Conservation (phyloP, 1,140 invertebrate species). For the Asobara japonica region DNA sequence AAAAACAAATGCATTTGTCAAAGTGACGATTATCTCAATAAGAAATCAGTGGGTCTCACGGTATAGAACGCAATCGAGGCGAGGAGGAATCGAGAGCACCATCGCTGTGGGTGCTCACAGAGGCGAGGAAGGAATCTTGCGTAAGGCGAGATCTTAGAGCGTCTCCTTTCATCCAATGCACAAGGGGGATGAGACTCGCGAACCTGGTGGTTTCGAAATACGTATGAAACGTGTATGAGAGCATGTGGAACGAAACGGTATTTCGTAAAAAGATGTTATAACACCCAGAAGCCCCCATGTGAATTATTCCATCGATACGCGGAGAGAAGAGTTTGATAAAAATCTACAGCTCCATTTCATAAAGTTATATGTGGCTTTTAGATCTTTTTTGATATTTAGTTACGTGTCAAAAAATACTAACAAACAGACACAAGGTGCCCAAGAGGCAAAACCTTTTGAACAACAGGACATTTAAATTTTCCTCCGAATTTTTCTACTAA, state of each 20-base stretch:
- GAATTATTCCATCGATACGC: not conserved
- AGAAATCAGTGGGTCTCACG: conserved; percentile 5
- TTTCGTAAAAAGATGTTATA: not conserved
- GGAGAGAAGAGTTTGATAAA: too few relatives aligned
- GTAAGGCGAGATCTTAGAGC: not conserved
- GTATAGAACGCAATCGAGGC: not conserved
- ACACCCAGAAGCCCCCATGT: not conserved
- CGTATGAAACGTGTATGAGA: conserved; percentile 4
- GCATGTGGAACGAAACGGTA: not conserved
- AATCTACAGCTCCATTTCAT: too few relatives aligned
- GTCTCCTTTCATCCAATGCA: conserved; percentile 8
- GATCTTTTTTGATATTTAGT: too few relatives aligned
- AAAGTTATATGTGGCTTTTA: too few relatives aligned
- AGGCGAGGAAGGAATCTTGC: not conserved
- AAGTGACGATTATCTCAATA: not conserved
- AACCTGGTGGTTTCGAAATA: conserved; percentile 7
- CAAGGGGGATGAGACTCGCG: not conserved
- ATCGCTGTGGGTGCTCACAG: not conserved
- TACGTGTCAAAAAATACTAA: too few relatives aligned
- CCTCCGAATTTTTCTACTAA: too few relatives aligned
- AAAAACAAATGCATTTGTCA: not conserved
- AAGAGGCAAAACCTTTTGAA: too few relatives aligned
- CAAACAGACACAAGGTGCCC: too few relatives aligned
- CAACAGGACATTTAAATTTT: too few relatives aligned
- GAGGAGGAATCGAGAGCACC: not conserved